These are phyloP conservation scores for Lycorma delicatula DNA, from an alignment of 1,140 invertebrate species.

Conservation along the genomic window DNA sequence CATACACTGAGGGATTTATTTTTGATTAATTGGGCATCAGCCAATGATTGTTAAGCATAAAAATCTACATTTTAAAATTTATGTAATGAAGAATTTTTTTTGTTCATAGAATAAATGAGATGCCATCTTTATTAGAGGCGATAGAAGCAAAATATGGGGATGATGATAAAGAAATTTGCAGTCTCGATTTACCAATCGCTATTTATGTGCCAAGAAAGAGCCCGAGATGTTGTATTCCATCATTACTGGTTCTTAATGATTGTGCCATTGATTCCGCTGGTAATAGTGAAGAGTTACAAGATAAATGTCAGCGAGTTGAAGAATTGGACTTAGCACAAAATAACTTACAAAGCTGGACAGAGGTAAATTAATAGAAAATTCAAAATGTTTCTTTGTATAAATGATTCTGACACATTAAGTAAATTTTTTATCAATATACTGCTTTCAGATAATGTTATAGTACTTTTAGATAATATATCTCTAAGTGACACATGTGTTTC, in stretches of 20 bases:
- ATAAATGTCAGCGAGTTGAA: constrained; percentile 74
- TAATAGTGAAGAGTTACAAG: constrained; percentile 59
- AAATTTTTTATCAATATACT: too few relatives aligned
- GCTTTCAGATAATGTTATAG: too few relatives aligned
- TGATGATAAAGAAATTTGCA: constrained; percentile 41
- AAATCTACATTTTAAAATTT: too few relatives aligned
- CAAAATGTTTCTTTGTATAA: too few relatives aligned
- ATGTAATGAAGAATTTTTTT: too few relatives aligned
- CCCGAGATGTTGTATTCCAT: constrained; percentile 65
- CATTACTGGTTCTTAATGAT: constrained; percentile 78
- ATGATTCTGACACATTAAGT: too few relatives aligned
- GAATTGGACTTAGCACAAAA: constrained; percentile 88
- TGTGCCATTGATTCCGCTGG: constrained; percentile 80
- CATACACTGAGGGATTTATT: too few relatives aligned
- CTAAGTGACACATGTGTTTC: too few relatives aligned
- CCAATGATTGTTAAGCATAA: too few relatives aligned
- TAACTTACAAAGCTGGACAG: constrained; percentile 72
- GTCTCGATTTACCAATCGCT: constrained; percentile 48
- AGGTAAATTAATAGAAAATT: too few relatives aligned
- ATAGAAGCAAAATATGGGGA: constrained; percentile 74
- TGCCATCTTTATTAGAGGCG: constrained; percentile 77
- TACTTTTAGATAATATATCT: constrained; percentile 3
- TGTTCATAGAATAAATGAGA: constrained; percentile 33
- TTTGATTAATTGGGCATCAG: too few relatives aligned
- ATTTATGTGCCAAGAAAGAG: constrained; percentile 76